Evolutionary conservation across 1,140 invertebrate genomes (phyloP).

Genomic region (Vanessa tameamea): DNA sequence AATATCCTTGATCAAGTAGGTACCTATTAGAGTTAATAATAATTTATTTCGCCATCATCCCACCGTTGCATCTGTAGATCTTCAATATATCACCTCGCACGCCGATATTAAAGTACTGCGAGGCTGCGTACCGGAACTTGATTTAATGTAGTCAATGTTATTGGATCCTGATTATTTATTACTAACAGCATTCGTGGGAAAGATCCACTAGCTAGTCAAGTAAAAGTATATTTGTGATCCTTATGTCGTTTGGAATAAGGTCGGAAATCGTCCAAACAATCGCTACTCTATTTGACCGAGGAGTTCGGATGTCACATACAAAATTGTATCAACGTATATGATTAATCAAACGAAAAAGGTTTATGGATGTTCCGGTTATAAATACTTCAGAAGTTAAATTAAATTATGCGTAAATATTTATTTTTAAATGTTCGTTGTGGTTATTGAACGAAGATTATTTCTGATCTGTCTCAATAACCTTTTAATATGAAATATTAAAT

Average conservation of each 20-base stretch:
- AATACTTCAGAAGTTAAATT: neutral
- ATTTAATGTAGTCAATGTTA: conserved; percentile 72
- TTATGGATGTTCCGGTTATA: neutral
- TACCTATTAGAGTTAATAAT: conserved; percentile 21
- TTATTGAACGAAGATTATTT: too few species aligned
- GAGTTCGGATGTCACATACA: neutral
- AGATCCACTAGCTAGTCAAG: conserved; percentile 22
- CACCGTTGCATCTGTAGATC: conserved; percentile 27
- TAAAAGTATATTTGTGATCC: neutral
- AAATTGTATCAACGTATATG: conserved; percentile 8
- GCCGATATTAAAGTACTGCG: conserved; percentile 45
- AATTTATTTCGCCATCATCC: conserved; percentile 29
- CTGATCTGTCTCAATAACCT: too few species aligned
- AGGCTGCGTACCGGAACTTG: conserved; percentile 57
- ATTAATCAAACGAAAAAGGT: neutral
- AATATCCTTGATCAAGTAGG: neutral
- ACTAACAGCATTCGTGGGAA: conserved; percentile 63
- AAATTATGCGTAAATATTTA: neutral
- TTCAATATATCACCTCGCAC: conserved; percentile 36
- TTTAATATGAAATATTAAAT: too few species aligned
- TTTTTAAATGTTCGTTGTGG: too few species aligned
- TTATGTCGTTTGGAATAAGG: neutral
- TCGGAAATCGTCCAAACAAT: neutral
- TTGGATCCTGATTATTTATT: conserved; percentile 72
- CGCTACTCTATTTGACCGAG: neutral